Evolutionary conservation across 53 echinoderm and acorn worm species (phyloP).

Genomic region (Holothuria leucospilota): DNA sequence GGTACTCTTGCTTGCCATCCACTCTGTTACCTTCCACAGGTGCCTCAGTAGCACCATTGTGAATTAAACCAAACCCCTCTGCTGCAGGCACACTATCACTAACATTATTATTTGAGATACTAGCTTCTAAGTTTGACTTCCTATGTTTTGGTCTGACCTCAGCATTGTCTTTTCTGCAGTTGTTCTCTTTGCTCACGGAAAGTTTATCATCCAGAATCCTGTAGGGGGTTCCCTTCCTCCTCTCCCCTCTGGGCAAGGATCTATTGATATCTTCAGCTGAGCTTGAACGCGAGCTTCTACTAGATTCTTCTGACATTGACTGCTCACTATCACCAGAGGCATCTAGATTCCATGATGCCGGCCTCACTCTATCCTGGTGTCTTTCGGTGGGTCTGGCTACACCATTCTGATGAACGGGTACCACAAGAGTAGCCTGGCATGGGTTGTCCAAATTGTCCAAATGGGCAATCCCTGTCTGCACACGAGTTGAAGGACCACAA

Average conservation of each 20-base stretch:
- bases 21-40: conserved; percentile 12
- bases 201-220: conserved; percentile 80
- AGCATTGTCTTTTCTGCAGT: conserved; percentile 7
- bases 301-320: conserved; percentile 55
- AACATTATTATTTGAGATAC: conserved; percentile 64
- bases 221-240: conserved; percentile 87
- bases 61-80: conserved; percentile 40
- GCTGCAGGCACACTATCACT: conserved; percentile 13
- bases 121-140: conserved; percentile 38
- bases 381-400: background rate
- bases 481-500: conserved; percentile 85
- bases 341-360: conserved; percentile 55
- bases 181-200: conserved; percentile 72
- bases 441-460: conserved; percentile 81
- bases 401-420: conserved; percentile 9
- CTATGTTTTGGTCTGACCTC: conserved; percentile 2
- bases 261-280: conserved; percentile 66
- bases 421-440: conserved; percentile 64
- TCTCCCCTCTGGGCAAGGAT: conserved; percentile 67
- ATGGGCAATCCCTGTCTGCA: conserved; percentile 96
- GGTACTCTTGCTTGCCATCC: conserved; percentile 18
- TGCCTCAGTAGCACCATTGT: conserved; percentile 44
- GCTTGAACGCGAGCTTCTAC: conserved; percentile 28
- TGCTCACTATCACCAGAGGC: conserved; percentile 63
- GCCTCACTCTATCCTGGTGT: conserved; percentile 19